phyloP scores from a whole-genome alignment of 2,797 vertebrate genomes.

The Scolopax rusticola region DNA sequence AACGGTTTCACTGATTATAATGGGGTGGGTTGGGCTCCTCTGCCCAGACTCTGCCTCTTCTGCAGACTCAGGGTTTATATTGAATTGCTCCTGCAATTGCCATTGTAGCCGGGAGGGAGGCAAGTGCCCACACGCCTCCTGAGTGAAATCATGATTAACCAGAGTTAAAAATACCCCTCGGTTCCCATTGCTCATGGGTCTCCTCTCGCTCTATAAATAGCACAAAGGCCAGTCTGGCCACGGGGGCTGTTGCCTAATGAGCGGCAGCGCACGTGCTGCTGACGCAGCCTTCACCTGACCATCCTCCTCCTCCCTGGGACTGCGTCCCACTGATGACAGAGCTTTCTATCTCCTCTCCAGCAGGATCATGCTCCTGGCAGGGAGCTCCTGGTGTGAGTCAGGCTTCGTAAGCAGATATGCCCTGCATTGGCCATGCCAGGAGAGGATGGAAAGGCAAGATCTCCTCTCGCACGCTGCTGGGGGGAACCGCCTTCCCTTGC shows the following conservation, averaged over 20 bases:
- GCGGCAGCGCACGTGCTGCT: neutral
- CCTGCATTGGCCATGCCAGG: rapidly evolving
- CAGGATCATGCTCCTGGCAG: neutral
- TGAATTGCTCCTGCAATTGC: rapidly evolving
- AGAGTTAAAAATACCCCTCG: neutral
- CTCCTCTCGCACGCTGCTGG: rapidly evolving
- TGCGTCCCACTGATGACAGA: rapidly evolving
- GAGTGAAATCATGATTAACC: neutral
- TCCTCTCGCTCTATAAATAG: neutral
- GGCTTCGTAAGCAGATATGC: neutral
- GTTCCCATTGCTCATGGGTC: neutral
- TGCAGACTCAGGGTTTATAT: rapidly evolving
- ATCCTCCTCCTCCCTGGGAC: rapidly evolving
- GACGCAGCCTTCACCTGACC: neutral
- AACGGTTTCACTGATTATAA: rapidly evolving
- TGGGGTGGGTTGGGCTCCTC: neutral
- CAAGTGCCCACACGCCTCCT: neutral
- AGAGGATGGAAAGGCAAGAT: neutral
- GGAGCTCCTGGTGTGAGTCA: neutral
- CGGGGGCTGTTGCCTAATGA: rapidly evolving
- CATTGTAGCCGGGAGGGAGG: neutral
- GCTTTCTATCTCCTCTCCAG: neutral
- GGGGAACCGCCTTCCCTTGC: rapidly evolving
- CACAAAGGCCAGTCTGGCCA: rapidly evolving
- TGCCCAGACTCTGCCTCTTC: neutral